Evolutionary conservation across 2,797 vertebrate genomes (phyloP), one percentile per base, ranked within the genome.

Genomic region (Eupleurogrammus muticus): DNA sequence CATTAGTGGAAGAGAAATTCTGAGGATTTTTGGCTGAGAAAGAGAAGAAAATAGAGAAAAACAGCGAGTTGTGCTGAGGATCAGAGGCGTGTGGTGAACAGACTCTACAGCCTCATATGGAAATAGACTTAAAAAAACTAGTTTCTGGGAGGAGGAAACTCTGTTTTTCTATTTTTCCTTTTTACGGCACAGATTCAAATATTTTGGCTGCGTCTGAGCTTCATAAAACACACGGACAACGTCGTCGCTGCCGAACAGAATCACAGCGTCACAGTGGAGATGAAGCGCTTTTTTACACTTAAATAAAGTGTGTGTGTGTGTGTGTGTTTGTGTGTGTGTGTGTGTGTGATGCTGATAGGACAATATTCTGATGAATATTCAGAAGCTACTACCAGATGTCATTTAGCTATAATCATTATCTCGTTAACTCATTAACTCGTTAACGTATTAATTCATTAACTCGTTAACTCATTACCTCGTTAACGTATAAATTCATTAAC

Each of bases 71-170:
- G 66, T 82, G 79, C 73, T 73, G 76, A 83, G 63, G 80, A 71
- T 85, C 76, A 54, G 48, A 57, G 75, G 69, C 74, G 80, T 77
- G 80, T 52, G 71, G 76, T 83, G 73, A 87, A 85, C 67, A 79
- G 34, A 84, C n/a, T n/a, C n/a, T n/a, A n/a, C n/a, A n/a, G n/a
- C n/a, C n/a, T n/a, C 62, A 74, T 44, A 82, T 53, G 74, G 58
- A 68, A 74, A 70, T 57, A 76, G 10, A 73, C 12, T 60, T 58
- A 56, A 19, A 3, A 53, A 70, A 59, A 16, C 11, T 63, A 21
- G 61, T 47, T 72, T 48, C 19, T 40, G 17, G 21, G 35, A 70
- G 50, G 35, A 38, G 49, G 17, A 20, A 71, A 52, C 64, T 55
- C 32, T 32, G 21, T 21, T 53, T 12, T 58, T 64, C n/a, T 20